Percentiles rank a stretch among this genome's conserved stretches.
These are phyloP conservation scores for Cebidichthys violaceus DNA, from an alignment of 2,113 vertebrate genomes.

Conservation along the genomic window DNA sequence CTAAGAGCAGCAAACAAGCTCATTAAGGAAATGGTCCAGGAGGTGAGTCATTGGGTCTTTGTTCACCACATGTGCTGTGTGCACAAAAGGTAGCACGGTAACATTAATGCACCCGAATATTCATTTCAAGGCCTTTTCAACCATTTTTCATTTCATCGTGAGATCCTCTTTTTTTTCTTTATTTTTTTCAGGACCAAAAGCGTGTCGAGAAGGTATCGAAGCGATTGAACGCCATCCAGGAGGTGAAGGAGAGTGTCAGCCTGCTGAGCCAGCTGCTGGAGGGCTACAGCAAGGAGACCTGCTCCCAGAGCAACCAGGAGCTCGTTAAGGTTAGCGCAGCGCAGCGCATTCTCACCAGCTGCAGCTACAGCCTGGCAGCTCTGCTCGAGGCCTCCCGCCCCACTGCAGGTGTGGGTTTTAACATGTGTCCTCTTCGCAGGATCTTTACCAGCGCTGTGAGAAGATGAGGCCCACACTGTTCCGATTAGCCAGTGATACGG, in stretches of 20 bases:
- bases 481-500: slow-evolving; percentile 95
- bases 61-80: slow-evolving; percentile 5
- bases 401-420: background rate
- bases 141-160: background rate
- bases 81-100: background rate
- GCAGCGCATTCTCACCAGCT: slow-evolving; percentile 28
- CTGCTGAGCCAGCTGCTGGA: slow-evolving; percentile 95
- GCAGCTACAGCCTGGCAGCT: background rate
- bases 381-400: background rate
- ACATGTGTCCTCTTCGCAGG: slow-evolving; percentile 80
- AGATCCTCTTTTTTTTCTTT: background rate
- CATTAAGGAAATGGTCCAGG: slow-evolving; percentile 99
- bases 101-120: background rate
- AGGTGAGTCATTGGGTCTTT: slow-evolving; percentile 83
- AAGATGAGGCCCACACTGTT: slow-evolving; percentile 98
- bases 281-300: slow-evolving; percentile 87
- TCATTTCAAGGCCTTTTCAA: background rate
- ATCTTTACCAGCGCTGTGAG: slow-evolving; percentile 96
- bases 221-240: slow-evolving; percentile 94
- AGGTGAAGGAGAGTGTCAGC: slow-evolving; percentile 95
- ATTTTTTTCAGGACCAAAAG: slow-evolving; percentile 89
- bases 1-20: slow-evolving; percentile 97
- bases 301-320: slow-evolving; percentile 89
- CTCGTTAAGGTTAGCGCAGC: slow-evolving; percentile 91
- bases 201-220: slow-evolving; percentile 98